Conservation (phyloP, 2,113 vertebrate species). For the Eolophus roseicapilla region DNA sequence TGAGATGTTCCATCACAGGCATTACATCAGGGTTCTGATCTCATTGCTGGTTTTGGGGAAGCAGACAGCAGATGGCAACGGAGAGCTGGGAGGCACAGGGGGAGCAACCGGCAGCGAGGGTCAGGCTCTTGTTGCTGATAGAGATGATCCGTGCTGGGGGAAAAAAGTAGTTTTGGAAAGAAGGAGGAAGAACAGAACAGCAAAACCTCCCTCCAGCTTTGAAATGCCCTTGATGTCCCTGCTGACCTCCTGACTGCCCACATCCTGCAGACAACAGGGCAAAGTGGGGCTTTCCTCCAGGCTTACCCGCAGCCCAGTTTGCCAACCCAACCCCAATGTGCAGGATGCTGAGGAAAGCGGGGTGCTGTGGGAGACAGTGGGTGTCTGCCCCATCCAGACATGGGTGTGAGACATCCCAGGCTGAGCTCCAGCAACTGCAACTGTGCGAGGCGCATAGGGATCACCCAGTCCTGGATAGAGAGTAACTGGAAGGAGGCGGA, state of each 20-base stretch:
- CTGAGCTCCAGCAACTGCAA: neutral
- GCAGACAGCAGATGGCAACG: neutral
- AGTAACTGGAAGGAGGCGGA: neutral
- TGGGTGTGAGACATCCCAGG: neutral
- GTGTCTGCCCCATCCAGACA: rapidly evolving
- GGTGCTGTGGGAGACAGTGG: neutral
- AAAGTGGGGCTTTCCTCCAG: neutral
- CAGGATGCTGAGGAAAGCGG: neutral
- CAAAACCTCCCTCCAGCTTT: neutral
- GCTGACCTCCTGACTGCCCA: neutral
- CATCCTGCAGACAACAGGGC: neutral
- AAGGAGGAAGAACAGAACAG: neutral
- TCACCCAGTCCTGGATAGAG: neutral
- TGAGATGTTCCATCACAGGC: neutral
- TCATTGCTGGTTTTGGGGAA: rapidly evolving
- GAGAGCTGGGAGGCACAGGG: neutral
- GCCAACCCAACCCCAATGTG: neutral
- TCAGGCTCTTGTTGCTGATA: neutral
- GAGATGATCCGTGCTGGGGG: neutral
- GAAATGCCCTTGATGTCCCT: neutral
- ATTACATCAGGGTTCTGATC: rapidly evolving
- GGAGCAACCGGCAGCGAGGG: neutral
- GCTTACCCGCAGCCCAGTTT: neutral
- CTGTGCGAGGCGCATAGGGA: rapidly evolving
- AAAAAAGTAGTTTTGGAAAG: neutral